A percentile compares a stretch with the other conserved stretches of the same genome.
Evolutionary conservation across 1,140 invertebrate species (phyloP).

Genomic region (Bombyx mori): ASM3026992v2 NC_085131.1:1630501-1631000

Average conservation of each 20-base stretch:
- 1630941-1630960: constrained; percentile 20
- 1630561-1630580: constrained; percentile 61
- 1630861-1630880: too few species aligned
- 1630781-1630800: too few species aligned
- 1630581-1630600: constrained; percentile 45
- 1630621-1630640: constrained; percentile 7
- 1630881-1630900: too few species aligned
- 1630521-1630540: constrained; percentile 69
- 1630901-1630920: constrained; percentile 5
- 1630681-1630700: too few species aligned
- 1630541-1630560: constrained; percentile 66
- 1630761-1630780: too few species aligned
- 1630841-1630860: too few species aligned
- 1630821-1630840: too few species aligned
- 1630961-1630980: constrained; percentile 25
- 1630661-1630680: too few species aligned
- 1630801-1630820: too few species aligned
- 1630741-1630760: too few species aligned
- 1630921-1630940: constrained; percentile 10
- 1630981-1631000: constrained; percentile 16
- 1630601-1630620: constrained; percentile 36
- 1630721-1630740: too few species aligned
- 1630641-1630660: constrained; percentile 5
- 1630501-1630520: constrained; percentile 63
- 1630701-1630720: too few species aligned